Conservation (phyloP, 2,113 vertebrate genomes). For the Oncorhynchus kisutch region DNA sequence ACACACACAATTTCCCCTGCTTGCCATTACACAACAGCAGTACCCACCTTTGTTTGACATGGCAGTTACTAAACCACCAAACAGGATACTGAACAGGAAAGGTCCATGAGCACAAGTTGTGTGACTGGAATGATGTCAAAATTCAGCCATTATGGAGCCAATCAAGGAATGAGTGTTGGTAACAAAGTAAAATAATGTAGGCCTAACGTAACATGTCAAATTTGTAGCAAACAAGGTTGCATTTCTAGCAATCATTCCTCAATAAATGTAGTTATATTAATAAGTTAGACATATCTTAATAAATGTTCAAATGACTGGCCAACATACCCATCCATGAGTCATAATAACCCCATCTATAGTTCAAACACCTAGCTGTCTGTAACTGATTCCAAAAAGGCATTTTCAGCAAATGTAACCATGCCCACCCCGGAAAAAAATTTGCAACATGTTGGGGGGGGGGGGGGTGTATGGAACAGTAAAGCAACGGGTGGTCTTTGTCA, state of each 20-base stretch:
- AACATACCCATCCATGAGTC: too few relatives aligned
- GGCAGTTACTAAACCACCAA: conserved; percentile 32
- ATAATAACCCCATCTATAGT: too few relatives aligned
- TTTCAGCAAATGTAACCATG: neutral
- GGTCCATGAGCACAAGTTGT: neutral
- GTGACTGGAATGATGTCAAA: conserved; percentile 23
- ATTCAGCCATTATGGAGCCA: neutral
- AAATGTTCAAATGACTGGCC: too few relatives aligned
- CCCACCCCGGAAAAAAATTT: neutral
- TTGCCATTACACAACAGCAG: neutral
- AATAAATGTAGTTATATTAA: neutral
- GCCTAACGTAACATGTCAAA: too few relatives aligned
- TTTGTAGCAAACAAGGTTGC: neutral
- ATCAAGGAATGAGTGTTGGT: neutral
- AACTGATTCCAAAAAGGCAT: conserved; percentile 3
- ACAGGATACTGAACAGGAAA: conserved; percentile 62
- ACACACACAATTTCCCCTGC: neutral
- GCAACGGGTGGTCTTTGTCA: too few relatives aligned
- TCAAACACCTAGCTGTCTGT: too few relatives aligned
- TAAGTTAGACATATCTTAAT: too few relatives aligned
- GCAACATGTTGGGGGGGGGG: too few relatives aligned
- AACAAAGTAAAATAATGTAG: neutral
- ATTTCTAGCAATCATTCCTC: neutral
- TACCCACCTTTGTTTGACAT: conserved; percentile 55
- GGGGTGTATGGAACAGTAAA: too few relatives aligned